phyloP scores from a whole-genome alignment of 1,140 invertebrate genomes.

The Drosophila burlai region DNA sequence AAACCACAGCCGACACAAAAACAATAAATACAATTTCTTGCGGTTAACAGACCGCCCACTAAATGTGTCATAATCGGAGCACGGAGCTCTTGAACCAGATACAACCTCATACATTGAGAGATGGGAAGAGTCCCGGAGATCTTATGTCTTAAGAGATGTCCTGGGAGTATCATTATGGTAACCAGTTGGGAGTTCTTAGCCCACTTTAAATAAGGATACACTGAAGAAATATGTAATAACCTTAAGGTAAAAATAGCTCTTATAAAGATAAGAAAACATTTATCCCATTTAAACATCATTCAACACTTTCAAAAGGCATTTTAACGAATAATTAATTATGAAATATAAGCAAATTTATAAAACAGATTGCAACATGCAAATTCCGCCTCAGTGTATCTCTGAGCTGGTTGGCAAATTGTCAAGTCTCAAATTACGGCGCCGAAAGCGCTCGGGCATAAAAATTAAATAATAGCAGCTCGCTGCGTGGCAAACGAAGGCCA shows the following conservation, averaged over 20 bases:
- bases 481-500: conserved; percentile 10
- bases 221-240: background rate
- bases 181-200: background rate
- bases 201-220: background rate
- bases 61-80: conserved; percentile 38
- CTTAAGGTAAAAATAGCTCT: background rate
- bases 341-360: conserved; percentile 9
- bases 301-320: too few species aligned
- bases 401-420: conserved; percentile 51
- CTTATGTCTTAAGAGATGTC: conserved; percentile 15
- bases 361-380: background rate
- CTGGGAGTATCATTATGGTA: conserved; percentile 14
- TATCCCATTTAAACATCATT: too few species aligned
- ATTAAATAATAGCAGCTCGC: conserved; percentile 73
- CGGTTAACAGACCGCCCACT: conserved; percentile 21
- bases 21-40: conserved; percentile 38
- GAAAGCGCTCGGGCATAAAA: conserved; percentile 70
- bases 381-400: conserved; percentile 24
- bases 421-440: conserved; percentile 68
- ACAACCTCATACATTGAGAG: conserved; percentile 2
- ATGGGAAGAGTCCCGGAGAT: background rate
- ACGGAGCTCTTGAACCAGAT: conserved; percentile 34
- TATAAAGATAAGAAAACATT: too few species aligned
- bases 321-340: background rate
- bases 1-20: conserved; percentile 25